Base-by-base conservation (phyloP, 2,888 invertebrate genomes). In the Listrodromus nycthemerus region DNA sequence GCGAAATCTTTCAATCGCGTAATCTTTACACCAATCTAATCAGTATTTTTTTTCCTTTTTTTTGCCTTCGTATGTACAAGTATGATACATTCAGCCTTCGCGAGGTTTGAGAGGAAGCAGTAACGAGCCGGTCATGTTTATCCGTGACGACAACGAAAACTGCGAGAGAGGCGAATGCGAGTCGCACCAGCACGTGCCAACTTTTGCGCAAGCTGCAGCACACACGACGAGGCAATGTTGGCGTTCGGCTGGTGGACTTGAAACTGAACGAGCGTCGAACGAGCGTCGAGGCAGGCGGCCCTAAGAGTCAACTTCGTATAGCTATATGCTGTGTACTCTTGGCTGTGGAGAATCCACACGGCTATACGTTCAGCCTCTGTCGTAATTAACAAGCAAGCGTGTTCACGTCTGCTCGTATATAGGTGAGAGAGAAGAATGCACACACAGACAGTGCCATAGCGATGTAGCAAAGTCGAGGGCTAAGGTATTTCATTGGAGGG, bases 141-240 rank as follows among this genome's bases (percentile, higher is more conserved):
- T 71, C 24, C 37, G 55, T 24, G 63, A 52, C 71, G 30, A 45
- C 41, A 13, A 45, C 61, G 61, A 67, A 24, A 65, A 50, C 55
- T 13, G 21, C 24, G 21, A 52, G 21, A 52, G 52, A 7, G 19
- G 55, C 55, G 66, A 24, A 30, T 52, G 30, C 71, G 69, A 66
- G 55, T 58, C 41, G 8, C 71, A 71, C 83, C 30, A 52, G 80
- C 80, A 77, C 85, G 83, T 86, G 86, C 86, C 86, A 86, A 86
- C 58, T 85, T 86, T 86, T 83, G 79, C 83, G 76, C 81, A 83
- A 83, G 75, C 65, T 77, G 58, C 21, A 33, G 79, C 50, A 45
- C 73, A 52, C 66, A 41, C 61, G 52, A 52, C 82, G 85, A 63
- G 75, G 61, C 74, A 79, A 55, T 77, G 83, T 74, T 69, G 76